Evolutionary conservation across 2,888 invertebrate genomes (phyloP).

Genomic region (Netelia virgata): DNA sequence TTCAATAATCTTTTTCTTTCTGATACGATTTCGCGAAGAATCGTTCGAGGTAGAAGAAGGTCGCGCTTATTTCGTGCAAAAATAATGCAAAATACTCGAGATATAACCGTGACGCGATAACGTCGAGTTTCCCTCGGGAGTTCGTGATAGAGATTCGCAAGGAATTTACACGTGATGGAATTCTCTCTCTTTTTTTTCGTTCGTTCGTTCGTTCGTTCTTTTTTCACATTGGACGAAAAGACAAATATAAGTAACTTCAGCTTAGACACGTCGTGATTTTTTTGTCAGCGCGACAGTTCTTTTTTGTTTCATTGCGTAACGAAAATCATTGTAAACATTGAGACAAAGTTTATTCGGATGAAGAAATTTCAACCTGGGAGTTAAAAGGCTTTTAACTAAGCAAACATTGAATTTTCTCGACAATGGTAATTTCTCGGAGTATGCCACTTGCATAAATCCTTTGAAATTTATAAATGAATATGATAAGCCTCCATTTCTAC

Average conservation of each 20-base stretch:
- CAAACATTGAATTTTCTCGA: neutral
- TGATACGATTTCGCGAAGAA: neutral
- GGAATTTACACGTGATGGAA: neutral
- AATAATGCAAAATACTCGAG: neutral
- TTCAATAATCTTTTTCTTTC: neutral
- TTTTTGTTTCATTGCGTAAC: too few relatives aligned
- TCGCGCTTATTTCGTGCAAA: neutral
- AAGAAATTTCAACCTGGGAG: too few relatives aligned
- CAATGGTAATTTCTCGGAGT: neutral
- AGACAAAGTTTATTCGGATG: too few relatives aligned
- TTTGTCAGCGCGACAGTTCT: too few relatives aligned
- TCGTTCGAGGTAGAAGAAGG: neutral
- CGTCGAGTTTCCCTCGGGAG: neutral
- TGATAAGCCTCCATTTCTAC: neutral
- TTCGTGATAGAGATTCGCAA: neutral
- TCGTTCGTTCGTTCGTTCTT: too few relatives aligned
- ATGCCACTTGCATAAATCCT: neutral
- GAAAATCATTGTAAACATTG: too few relatives aligned
- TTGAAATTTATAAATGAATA: neutral
- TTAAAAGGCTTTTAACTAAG: too few relatives aligned
- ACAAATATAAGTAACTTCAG: too few relatives aligned
- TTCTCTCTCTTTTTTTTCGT: too few relatives aligned
- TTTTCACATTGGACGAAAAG: too few relatives aligned
- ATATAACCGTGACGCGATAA: neutral
- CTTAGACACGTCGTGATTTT: too few relatives aligned